Conservation (phyloP, 2,888 invertebrate genomes). For the Drosophila affinis region DNA sequence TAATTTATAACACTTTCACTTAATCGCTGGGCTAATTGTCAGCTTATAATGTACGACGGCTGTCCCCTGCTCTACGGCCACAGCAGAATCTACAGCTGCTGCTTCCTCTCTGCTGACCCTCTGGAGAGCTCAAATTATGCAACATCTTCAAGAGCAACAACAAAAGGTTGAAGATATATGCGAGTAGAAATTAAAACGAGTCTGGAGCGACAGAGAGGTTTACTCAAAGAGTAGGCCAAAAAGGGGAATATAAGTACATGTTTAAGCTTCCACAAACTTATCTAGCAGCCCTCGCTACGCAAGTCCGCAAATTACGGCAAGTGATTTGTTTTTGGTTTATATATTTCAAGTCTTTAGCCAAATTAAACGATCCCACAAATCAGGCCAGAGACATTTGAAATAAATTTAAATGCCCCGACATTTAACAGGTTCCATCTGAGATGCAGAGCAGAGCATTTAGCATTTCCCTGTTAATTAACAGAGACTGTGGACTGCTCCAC, state of each 20-base stretch:
- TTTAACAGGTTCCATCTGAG: constrained; percentile 13
- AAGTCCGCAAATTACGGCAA: background rate
- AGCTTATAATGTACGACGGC: constrained; percentile 7
- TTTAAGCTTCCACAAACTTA: background rate
- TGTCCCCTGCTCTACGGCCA: background rate
- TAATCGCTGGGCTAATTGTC: constrained; percentile 64
- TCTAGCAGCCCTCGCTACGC: background rate
- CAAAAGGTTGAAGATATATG: too few species aligned
- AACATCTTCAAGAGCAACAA: constrained; percentile 7
- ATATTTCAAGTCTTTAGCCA: background rate
- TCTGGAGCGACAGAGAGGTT: constrained; percentile 1
- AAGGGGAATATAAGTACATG: background rate
- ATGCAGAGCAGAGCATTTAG: constrained; percentile 5
- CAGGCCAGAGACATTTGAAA: background rate
- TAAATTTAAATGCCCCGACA: background rate
- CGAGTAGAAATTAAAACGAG: constrained; percentile 16
- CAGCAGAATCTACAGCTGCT: too few species aligned
- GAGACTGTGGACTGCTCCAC: background rate
- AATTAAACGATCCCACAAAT: constrained; percentile 14
- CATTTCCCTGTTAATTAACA: constrained; percentile 5
- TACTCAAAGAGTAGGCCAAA: background rate
- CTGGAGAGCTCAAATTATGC: constrained; percentile 35
- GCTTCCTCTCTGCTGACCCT: background rate
- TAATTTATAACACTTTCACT: constrained; percentile 75
- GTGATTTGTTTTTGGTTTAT: background rate